Conservation (phyloP, 2,113 vertebrate genomes). For the Scytalopus superciliaris region DNA sequence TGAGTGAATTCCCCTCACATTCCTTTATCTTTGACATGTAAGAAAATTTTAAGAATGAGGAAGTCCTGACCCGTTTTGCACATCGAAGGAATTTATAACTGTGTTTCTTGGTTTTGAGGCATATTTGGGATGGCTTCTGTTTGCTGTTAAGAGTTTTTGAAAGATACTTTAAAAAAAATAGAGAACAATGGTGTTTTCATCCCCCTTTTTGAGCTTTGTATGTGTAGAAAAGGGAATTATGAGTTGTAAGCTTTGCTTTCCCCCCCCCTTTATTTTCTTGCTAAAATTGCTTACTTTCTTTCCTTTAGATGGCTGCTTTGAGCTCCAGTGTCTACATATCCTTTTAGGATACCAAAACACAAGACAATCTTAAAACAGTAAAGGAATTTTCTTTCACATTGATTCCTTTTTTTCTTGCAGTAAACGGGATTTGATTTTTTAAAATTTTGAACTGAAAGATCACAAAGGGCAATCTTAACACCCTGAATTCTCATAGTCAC, state of each 20-base stretch:
- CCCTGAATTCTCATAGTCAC: not conserved
- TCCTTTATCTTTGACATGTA: not conserved
- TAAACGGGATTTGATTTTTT: not conserved
- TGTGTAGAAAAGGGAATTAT: not conserved
- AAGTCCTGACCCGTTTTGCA: not conserved
- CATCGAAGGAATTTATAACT: not conserved
- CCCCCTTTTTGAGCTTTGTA: not conserved
- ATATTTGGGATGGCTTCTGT: not conserved
- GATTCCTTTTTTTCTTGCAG: not conserved
- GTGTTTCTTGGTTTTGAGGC: not conserved
- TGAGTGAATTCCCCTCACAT: not conserved
- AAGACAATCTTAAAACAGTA: not conserved
- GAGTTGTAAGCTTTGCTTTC: not conserved
- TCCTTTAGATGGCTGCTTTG: not conserved
- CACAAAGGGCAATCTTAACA: not conserved
- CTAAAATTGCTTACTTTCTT: not conserved
- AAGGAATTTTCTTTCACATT: not conserved
- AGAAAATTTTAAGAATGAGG: not conserved
- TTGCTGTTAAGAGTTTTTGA: not conserved
- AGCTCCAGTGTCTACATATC: not conserved
- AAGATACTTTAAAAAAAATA: not conserved
- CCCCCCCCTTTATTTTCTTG: not conserved
- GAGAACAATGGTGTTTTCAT: not conserved
- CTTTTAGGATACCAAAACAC: not conserved
- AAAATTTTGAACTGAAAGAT: not conserved